Evolutionary conservation across 2,113 vertebrate species (phyloP).

Genomic region (Elaphurus davidianus): DNA sequence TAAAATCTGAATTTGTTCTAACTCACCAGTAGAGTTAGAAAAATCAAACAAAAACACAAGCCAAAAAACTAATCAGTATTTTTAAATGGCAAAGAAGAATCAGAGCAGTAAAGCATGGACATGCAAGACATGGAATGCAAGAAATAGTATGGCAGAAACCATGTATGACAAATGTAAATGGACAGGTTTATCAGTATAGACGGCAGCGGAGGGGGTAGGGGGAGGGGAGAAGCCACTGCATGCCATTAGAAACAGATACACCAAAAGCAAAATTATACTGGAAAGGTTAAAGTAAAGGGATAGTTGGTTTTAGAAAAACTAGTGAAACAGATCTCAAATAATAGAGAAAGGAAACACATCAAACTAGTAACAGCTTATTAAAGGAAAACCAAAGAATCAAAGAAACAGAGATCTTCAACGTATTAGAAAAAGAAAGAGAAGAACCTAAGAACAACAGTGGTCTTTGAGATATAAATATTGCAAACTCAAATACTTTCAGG

Average conservation of each 20-base stretch:
- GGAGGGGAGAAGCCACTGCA: background rate
- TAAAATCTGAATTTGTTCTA: slow-evolving; percentile 35
- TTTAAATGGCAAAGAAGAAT: slow-evolving; percentile 29
- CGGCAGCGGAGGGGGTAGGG: background rate
- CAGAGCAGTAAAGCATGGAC: background rate
- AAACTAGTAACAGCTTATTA: background rate
- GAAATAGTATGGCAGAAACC: background rate
- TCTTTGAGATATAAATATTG: background rate
- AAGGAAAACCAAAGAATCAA: background rate
- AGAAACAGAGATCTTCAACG: background rate
- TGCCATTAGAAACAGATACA: background rate
- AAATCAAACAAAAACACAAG: background rate
- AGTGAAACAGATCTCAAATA: background rate
- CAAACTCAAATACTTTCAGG: background rate
- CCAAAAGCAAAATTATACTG: background rate
- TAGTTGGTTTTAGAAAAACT: background rate
- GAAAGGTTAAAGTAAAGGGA: background rate
- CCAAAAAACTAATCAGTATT: background rate
- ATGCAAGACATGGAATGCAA: background rate
- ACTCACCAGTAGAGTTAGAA: background rate
- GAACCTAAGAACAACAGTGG: background rate
- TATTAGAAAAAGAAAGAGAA: background rate
- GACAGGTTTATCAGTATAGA: background rate
- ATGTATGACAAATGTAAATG: background rate
- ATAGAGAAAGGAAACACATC: background rate